phyloP scores from a whole-genome alignment of 2,797 vertebrate species.

The Furcifer pardalis region DNA sequence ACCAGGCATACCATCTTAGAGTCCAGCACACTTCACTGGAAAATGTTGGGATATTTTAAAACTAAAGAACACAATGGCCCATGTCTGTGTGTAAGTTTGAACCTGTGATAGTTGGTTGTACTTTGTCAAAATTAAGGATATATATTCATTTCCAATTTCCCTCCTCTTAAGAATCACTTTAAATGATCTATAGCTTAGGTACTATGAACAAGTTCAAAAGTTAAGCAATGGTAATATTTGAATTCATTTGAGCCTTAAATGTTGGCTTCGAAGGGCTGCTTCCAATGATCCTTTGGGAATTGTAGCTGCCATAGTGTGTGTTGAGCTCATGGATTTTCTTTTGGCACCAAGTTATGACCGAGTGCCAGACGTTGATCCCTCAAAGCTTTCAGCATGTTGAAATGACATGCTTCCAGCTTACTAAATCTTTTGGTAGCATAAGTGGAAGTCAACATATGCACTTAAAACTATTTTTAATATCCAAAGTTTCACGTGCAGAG shows the following conservation, averaged over 20 bases:
- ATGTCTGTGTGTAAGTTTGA: not conserved
- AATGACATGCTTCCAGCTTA: not conserved
- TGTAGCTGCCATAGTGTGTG: not conserved
- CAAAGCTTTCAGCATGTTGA: not conserved
- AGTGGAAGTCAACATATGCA: not conserved
- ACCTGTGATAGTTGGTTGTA: not conserved
- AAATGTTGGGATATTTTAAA: not conserved
- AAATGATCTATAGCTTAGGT: not conserved
- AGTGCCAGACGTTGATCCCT: not conserved
- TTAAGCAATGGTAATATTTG: not conserved
- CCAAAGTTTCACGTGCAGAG: not conserved
- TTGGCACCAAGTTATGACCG: not conserved
- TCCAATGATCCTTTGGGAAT: constrained; percentile 4
- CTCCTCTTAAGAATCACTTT: not conserved
- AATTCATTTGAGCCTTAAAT: not conserved
- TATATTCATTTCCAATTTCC: not conserved
- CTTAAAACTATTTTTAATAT: not conserved
- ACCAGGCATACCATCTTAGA: not conserved
- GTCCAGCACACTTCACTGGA: not conserved
- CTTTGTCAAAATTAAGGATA: not conserved
- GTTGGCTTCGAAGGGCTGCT: not conserved
- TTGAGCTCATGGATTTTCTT: not conserved
- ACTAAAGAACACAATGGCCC: not conserved
- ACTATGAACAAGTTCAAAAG: not conserved
- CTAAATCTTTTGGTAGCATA: not conserved